phyloP scores from a whole-genome alignment of 2,888 invertebrate genomes.

The Electrophaes corylata region DNA sequence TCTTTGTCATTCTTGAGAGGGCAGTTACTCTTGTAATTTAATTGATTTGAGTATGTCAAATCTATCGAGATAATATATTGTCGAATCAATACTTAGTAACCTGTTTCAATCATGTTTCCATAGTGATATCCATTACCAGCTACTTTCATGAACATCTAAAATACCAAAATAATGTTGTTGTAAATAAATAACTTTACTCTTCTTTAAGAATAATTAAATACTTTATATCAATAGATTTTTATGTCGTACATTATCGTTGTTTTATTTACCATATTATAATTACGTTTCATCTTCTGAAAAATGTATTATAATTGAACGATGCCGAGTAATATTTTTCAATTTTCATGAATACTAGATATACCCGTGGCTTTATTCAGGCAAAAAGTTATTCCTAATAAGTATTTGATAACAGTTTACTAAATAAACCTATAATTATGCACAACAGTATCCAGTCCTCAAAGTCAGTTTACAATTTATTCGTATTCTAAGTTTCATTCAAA shows the following conservation, averaged over 20 bases:
- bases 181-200: conserved; percentile 71
- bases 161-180: conserved; percentile 56
- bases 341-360: too few relatives aligned
- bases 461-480: too few relatives aligned
- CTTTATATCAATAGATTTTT: conserved; percentile 61
- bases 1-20: neutral
- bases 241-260: conserved; percentile 43
- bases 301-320: too few relatives aligned
- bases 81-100: neutral
- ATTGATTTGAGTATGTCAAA: neutral
- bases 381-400: too few relatives aligned
- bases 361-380: too few relatives aligned
- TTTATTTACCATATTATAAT: too few relatives aligned
- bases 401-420: too few relatives aligned
- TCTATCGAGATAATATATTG: neutral
- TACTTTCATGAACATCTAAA: conserved; percentile 11
- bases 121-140: neutral
- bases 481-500: too few relatives aligned
- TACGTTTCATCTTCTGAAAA: too few relatives aligned
- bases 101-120: neutral
- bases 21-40: neutral
- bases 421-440: too few relatives aligned
- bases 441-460: too few relatives aligned
- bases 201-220: conserved; percentile 67
- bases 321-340: too few relatives aligned